Conservation (phyloP, 1,140 invertebrate genomes). For the Halyomorpha halys region DNA sequence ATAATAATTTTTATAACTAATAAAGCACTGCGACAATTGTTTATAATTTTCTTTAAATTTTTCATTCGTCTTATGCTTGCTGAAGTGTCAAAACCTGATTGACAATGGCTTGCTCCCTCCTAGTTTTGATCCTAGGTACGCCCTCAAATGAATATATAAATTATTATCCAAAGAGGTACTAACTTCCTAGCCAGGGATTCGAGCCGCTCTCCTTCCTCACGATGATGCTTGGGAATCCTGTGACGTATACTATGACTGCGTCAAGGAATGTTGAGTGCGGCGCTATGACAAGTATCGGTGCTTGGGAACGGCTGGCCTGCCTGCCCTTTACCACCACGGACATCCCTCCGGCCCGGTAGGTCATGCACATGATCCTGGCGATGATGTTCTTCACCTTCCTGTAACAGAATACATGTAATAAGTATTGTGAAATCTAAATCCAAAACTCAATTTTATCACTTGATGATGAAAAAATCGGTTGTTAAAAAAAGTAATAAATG, state of each 20-base stretch:
- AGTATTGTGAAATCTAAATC: too few relatives aligned
- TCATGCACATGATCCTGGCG: constrained; percentile 50
- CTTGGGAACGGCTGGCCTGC: constrained; percentile 58
- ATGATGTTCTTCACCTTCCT: constrained; percentile 28
- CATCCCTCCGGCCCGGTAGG: constrained; percentile 66
- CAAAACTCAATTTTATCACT: too few relatives aligned
- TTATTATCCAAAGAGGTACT: constrained; percentile 33
- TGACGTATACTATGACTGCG: constrained; percentile 67
- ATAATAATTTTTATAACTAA: too few relatives aligned
- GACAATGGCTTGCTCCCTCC: too few relatives aligned
- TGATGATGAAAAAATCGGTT: too few relatives aligned
- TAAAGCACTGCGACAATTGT: too few relatives aligned
- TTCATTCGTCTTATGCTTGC: too few relatives aligned
- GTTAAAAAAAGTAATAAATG: too few relatives aligned
- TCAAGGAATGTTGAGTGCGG: constrained; percentile 82
- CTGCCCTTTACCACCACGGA: constrained; percentile 63
- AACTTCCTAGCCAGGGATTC: constrained; percentile 77
- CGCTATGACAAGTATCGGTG: constrained; percentile 72
- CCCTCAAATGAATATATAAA: neutral
- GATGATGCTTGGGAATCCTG: constrained; percentile 67
- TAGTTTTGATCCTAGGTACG: too few relatives aligned
- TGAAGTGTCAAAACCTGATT: too few relatives aligned
- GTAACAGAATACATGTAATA: neutral
- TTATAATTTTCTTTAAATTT: too few relatives aligned
- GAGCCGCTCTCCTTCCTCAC: constrained; percentile 62